Base-by-base conservation (phyloP, 2,888 invertebrate genomes). In the Aphrophora alni region DNA sequence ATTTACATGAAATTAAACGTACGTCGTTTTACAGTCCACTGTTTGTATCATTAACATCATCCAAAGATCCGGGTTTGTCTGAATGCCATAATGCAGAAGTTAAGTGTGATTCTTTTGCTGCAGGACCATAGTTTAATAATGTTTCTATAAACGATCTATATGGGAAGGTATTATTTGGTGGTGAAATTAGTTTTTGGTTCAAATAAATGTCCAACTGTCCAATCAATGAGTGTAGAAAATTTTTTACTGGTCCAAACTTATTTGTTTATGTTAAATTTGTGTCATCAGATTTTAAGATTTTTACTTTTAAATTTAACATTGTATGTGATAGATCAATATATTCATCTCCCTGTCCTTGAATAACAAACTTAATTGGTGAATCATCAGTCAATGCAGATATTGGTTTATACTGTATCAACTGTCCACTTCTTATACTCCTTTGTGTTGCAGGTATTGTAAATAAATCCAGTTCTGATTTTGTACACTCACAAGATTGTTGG, bases 171-270 rank as follows among this genome's bases (percentile, higher is more conserved):
- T 85, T 85, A 68, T 84, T 85, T 21, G 84, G 81, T 1, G 85
- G 83, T 0, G 84, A 85, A 17, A 86, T 82, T 8, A 85, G 71
- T 82, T 86, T 86, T 74, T 85, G 84, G 77, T 86, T 86, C 25
- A 86, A 82, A 74, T 83, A 84, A 25, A 86, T 80, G 76, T 85
- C 85, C 0, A 85, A 81, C 75, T 86, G 85, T 72, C 83, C 84
- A 71, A 86, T 85, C 10, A 85, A 24, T 5, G 84, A 81, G 70
- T 84, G 84, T 51, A 84, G 25, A 72, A 83, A 82, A 78, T 85
- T 85, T 80, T 85, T 85, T 17, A 83, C 82, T 26, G 85, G 84
- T 4, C 79, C 84, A 14, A 84, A 78, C 25, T 14, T 24, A 27
- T 5, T 26, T 5, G 17, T 1, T 14, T 17, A 4, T 59, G 27